Conservation (phyloP, 2,888 invertebrate genomes). For the Yponomeuta cagnagella region DNA sequence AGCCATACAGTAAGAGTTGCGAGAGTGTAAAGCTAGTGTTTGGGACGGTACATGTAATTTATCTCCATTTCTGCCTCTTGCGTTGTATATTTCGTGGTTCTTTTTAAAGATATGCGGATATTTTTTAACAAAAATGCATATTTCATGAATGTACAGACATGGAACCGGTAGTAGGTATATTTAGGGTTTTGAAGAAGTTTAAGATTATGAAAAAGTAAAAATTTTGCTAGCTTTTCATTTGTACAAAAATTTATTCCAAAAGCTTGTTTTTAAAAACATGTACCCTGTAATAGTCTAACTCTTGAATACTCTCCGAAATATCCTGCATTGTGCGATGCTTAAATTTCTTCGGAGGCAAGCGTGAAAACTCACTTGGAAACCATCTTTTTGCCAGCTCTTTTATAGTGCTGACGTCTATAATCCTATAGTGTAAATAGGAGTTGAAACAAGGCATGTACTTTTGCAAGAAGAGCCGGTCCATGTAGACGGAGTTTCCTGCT, state of each 20-base stretch:
- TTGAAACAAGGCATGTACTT: conserved; percentile 89
- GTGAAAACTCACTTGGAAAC: conserved; percentile 78
- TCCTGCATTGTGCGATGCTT: conserved; percentile 87
- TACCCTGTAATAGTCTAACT: conserved; percentile 86
- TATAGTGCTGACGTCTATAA: conserved; percentile 93
- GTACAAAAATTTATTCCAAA: not conserved
- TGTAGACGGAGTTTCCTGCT: conserved; percentile 91
- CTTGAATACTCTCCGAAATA: conserved; percentile 89
- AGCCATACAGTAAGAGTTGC: too few relatives aligned
- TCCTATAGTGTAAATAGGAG: conserved; percentile 90
- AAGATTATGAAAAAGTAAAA: too few relatives aligned
- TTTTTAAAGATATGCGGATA: too few relatives aligned
- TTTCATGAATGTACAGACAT: too few relatives aligned
- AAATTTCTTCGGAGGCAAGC: conserved; percentile 78
- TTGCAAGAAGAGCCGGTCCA: conserved; percentile 87
- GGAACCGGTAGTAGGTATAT: too few relatives aligned
- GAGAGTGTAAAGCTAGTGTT: too few relatives aligned
- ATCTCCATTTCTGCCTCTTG: too few relatives aligned
- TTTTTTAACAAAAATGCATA: too few relatives aligned
- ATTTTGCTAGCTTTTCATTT: not conserved
- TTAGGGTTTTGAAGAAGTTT: too few relatives aligned
- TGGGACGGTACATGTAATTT: too few relatives aligned
- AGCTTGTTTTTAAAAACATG: conserved; percentile 74
- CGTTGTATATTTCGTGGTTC: too few relatives aligned
- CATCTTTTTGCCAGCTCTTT: conserved; percentile 90